A percentile compares a stretch with the other conserved stretches of the same genome.
phyloP scores from a whole-genome alignment of 2,113 vertebrate species.

The Anguilla japonica region DNA sequence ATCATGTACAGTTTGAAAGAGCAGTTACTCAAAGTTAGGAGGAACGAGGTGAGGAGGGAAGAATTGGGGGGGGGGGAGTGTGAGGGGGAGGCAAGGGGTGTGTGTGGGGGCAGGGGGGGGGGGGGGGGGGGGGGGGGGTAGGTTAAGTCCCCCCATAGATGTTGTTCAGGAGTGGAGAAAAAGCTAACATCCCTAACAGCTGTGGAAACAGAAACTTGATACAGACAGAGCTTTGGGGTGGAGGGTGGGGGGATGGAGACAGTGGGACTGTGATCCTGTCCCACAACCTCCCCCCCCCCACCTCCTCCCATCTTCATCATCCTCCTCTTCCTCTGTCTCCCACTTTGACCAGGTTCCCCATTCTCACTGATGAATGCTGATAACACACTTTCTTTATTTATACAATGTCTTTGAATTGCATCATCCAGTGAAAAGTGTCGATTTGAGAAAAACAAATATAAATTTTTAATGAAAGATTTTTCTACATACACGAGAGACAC shows the following conservation, averaged over 20 bases:
- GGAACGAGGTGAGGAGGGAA: not conserved
- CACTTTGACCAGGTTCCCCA: no score
- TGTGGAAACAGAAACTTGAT: constrained; percentile 32
- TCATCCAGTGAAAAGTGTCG: no score
- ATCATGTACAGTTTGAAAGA: not conserved
- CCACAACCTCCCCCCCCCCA: constrained; percentile 43
- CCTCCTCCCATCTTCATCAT: not conserved
- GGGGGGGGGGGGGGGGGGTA: constrained; percentile 19
- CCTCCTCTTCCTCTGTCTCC: not conserved
- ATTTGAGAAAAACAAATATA: no score
- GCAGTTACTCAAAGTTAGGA: not conserved
- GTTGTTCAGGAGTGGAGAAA: not conserved
- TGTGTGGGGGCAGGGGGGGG: not conserved
- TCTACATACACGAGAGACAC: no score
- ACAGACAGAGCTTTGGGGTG: constrained; percentile 35
- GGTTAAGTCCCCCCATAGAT: not conserved
- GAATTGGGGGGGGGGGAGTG: not conserved
- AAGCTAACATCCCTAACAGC: constrained; percentile 14
- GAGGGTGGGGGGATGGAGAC: constrained; percentile 7
- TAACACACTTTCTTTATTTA: not conserved
- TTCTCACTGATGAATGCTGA: not conserved
- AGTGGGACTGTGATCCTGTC: constrained; percentile 48
- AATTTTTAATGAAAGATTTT: no score
- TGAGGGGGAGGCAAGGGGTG: not conserved
- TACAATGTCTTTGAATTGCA: no score